phyloP scores from a whole-genome alignment of 2,113 vertebrate species.

The Neogale vison region DNA sequence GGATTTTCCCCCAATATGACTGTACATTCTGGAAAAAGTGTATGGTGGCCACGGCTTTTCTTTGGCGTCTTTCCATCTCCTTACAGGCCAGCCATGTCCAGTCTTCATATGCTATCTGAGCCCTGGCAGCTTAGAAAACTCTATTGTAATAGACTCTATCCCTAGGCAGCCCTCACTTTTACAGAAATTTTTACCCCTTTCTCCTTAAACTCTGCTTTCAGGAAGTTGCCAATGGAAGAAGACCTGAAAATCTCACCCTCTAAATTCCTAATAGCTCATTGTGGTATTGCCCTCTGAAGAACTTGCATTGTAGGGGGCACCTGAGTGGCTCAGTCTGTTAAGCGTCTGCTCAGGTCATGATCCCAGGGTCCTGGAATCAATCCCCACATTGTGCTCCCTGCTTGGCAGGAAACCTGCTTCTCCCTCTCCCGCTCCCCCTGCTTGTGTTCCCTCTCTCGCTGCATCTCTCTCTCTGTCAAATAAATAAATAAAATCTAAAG shows the following conservation, averaged over 20 bases:
- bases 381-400: too few species aligned
- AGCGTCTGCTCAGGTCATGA: too few species aligned
- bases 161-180: not conserved
- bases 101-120: not conserved
- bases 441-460: too few species aligned
- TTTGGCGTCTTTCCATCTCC: not conserved
- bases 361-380: too few species aligned
- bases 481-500: too few species aligned
- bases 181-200: not conserved
- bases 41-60: not conserved
- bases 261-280: not conserved
- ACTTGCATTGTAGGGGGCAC: too few species aligned
- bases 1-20: not conserved
- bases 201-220: not conserved
- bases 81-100: not conserved
- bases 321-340: too few species aligned
- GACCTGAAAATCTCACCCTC: not conserved
- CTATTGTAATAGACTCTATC: not conserved
- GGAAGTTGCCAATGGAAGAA: not conserved
- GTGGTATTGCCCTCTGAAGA: not conserved
- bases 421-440: too few species aligned
- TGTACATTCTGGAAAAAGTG: not conserved
- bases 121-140: not conserved
- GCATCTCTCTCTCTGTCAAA: too few species aligned
- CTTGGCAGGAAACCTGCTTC: too few species aligned